phyloP scores from a whole-genome alignment of 2,113 vertebrate species.

The Ceuthmochares aereus region DNA sequence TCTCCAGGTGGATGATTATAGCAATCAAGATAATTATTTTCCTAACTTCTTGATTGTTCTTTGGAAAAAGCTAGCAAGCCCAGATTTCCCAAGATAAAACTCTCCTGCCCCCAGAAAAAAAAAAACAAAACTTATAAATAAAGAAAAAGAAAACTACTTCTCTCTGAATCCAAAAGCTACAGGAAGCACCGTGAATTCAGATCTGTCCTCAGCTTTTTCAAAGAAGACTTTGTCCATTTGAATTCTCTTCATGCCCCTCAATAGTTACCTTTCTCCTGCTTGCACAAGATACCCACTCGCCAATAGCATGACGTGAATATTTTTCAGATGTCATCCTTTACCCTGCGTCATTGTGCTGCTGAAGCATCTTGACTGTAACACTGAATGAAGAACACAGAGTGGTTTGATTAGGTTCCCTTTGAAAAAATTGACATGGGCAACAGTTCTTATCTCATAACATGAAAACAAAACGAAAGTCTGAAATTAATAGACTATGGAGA shows the following conservation, averaged over 20 bases:
- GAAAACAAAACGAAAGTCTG: constrained; percentile 32
- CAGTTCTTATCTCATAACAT: constrained; percentile 6
- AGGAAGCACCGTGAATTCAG: neutral
- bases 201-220: neutral
- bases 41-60: neutral
- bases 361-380: neutral
- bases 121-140: neutral
- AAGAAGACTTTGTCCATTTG: neutral
- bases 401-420: constrained; percentile 40
- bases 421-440: constrained; percentile 19
- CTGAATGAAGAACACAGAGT: neutral
- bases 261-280: neutral
- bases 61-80: neutral
- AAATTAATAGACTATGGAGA: constrained; percentile 22
- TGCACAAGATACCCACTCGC: neutral
- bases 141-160: neutral
- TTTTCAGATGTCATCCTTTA: constrained; percentile 16
- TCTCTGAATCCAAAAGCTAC: neutral
- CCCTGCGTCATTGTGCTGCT: neutral
- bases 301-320: neutral
- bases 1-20: neutral
- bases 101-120: neutral
- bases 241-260: neutral
- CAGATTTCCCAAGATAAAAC: neutral
- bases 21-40: neutral